Evolutionary conservation across 2,888 invertebrate species (phyloP), one percentile per base, ranked within the genome.

Genomic region (Cerastoderma edule): DNA sequence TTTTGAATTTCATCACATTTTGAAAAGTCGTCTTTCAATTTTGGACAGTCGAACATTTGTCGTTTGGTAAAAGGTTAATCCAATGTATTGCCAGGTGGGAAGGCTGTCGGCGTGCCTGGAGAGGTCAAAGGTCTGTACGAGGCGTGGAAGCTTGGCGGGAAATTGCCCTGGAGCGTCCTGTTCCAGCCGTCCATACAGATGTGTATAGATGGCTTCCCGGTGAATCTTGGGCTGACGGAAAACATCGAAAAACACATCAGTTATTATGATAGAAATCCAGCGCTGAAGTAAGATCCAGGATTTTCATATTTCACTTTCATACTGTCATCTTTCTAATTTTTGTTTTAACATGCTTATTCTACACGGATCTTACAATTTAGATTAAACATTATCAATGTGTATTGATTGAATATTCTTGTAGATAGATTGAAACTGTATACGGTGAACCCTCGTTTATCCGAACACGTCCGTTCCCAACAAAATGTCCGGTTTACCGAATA

Each of bases 41-140:
- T 13, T 27, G 33, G 27, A n/a, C n/a, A n/a, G n/a, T n/a, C n/a
- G n/a, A n/a, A n/a, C n/a, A n/a, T n/a, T n/a, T 57, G 16, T 32
- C 57, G 57, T 13, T 27, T 57, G 10, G 8, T 6, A 8, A 22
- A 30, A 28, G 30, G 2, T 2, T 6, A 28, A 60, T 35, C 8
- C 28, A 6, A 28, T 30, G n/a, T 32, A 16, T 56, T 22, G 28
- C n/a, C 32, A 84, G 84, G 84, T 13, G 91, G 91, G 0, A 72
- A 95, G 86, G 95, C 97, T 0, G 94, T 96, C 13, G 98, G 96
- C 8, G 96, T 98, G 22, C 98, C 98, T 0, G 97, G 97, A 5
- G 98, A 98, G 93, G 92, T 98, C n/a, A 94, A 95, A 73, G 98
- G 98, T 1, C 96, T 97, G 91, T 96, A 96, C 94, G 95, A 94